These are phyloP conservation scores for Mormyrus proboscirostris DNA, from an alignment of 2,797 vertebrate species.

Conservation along the genomic window DNA sequence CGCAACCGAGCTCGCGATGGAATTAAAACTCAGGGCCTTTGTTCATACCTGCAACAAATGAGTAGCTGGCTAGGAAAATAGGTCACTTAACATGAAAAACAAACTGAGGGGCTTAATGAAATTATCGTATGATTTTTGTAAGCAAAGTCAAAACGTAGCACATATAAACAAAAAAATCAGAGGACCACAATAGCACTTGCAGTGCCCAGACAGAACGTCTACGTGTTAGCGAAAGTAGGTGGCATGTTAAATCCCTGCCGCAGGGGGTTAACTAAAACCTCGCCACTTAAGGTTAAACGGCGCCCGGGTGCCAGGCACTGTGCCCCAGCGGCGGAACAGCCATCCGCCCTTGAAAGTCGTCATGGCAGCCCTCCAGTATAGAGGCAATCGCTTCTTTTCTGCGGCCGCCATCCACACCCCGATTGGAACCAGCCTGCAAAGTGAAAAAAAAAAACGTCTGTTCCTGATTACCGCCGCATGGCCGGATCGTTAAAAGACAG, in stretches of 20 bases:
- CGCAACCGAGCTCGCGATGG: not conserved
- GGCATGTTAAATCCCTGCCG: not conserved
- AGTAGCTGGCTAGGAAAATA: not conserved
- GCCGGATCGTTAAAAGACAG: not conserved
- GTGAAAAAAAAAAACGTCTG: not conserved
- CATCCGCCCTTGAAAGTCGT: not conserved
- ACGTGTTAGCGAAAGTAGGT: not conserved
- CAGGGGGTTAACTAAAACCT: not conserved
- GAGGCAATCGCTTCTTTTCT: not conserved
- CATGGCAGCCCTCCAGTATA: not conserved
- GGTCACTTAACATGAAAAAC: not conserved
- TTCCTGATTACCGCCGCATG: not conserved
- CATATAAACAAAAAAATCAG: not conserved
- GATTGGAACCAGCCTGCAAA: not conserved
- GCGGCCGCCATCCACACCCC: not conserved
- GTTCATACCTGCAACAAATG: not conserved
- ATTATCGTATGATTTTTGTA: not conserved
- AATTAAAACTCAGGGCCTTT: not conserved
- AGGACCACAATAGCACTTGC: not conserved
- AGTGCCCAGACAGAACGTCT: not conserved
- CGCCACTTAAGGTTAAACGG: not conserved
- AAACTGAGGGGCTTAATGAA: not conserved
- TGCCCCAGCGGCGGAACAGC: not conserved
- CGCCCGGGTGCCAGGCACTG: not conserved
- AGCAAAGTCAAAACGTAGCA: not conserved